These are phyloP conservation scores for Pseudois nayaur DNA, from an alignment of 2,113 vertebrate genomes.

Conservation along the genomic window DNA sequence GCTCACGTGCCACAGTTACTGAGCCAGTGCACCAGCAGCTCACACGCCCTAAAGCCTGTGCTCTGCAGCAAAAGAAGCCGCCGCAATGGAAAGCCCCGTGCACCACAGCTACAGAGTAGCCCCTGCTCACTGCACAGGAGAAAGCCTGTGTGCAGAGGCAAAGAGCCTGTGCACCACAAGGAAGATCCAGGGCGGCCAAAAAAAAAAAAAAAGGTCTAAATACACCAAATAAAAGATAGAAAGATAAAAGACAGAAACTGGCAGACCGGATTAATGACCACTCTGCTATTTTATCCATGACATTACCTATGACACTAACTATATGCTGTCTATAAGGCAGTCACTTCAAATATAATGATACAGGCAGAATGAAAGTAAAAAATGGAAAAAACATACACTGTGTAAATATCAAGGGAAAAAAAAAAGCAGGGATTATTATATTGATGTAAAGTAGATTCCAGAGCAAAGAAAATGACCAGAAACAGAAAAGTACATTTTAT, in stretches of 20 bases:
- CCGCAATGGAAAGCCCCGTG: neutral
- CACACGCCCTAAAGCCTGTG: accelerated
- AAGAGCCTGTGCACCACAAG: neutral
- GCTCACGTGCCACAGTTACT: neutral
- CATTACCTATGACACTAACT: neutral
- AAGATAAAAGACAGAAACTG: neutral
- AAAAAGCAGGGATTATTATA: neutral
- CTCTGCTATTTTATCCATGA: neutral
- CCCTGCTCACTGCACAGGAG: neutral
- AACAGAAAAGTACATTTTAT: neutral
- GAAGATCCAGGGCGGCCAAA: neutral
- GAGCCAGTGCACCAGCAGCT: neutral
- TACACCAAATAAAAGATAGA: neutral
- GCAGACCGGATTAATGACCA: neutral
- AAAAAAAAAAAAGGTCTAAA: neutral
- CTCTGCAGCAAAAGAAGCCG: neutral
- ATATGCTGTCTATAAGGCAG: neutral
- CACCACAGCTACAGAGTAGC: neutral
- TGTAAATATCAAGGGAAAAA: neutral
- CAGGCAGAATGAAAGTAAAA: neutral
- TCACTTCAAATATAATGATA: neutral
- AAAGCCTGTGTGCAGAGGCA: neutral
- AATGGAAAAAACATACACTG: neutral
- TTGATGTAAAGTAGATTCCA: neutral
- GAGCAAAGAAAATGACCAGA: neutral